Evolutionary conservation across 2,113 vertebrate species (phyloP).

Genomic region (Stegostoma tigrinum): DNA sequence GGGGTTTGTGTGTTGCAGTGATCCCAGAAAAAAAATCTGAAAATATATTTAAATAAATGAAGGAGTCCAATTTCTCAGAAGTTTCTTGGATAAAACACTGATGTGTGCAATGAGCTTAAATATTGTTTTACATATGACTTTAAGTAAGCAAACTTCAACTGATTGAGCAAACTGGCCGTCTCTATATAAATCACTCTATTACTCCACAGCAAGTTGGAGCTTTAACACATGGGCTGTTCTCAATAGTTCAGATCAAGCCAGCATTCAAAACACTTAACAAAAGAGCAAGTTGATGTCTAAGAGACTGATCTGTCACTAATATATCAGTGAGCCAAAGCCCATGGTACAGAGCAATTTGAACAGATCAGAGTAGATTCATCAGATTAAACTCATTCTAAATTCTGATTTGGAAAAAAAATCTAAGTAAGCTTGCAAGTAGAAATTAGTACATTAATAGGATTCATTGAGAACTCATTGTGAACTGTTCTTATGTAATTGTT

Average conservation of each 20-base stretch:
- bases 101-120: background rate
- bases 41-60: background rate
- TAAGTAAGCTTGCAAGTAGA: background rate
- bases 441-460: conserved; percentile 23
- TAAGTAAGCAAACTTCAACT: background rate
- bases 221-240: background rate
- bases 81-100: background rate
- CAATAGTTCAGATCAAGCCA: background rate
- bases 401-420: background rate
- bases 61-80: background rate
- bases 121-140: background rate
- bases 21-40: background rate
- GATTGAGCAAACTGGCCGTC: background rate
- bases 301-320: background rate
- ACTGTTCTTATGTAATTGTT: background rate
- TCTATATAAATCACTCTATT: background rate
- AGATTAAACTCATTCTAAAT: background rate
- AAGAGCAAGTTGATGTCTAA: background rate
- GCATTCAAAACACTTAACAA: background rate
- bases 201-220: background rate
- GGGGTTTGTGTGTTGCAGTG: background rate
- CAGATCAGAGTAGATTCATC: background rate
- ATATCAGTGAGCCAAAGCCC: background rate
- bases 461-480: background rate
- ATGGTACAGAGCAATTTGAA: background rate